A percentile compares a stretch with the other conserved stretches of the same genome.
phyloP scores from a whole-genome alignment of 2,113 vertebrate genomes.

The Ptychochromis oligacanthus region DNA sequence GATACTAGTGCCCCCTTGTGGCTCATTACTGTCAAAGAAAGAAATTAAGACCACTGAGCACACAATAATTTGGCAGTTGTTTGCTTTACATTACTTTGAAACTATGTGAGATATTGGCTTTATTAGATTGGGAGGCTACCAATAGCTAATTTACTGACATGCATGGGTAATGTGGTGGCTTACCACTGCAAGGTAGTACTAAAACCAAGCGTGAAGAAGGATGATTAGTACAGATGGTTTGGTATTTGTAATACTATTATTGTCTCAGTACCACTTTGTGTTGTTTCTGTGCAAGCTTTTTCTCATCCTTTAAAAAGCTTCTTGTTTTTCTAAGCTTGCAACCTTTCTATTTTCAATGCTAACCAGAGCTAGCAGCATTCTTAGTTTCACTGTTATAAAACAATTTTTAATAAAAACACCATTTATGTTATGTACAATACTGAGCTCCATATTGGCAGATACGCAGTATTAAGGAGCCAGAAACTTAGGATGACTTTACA shows the following conservation, averaged over 20 bases:
- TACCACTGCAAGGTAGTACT: slow-evolving; percentile 3
- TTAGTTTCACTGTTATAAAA: not conserved
- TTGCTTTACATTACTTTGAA: not conserved
- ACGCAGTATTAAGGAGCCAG: not conserved
- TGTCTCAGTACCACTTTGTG: slow-evolving; percentile 13
- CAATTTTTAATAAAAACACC: not conserved
- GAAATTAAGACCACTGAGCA: not conserved
- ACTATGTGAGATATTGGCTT: not conserved
- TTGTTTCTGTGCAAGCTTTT: not conserved
- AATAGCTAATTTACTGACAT: slow-evolving; percentile 10
- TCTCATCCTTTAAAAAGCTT: not conserved
- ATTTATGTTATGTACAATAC: not conserved
- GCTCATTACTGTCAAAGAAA: not conserved
- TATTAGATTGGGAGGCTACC: slow-evolving; percentile 18
- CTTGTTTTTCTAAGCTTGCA: not conserved
- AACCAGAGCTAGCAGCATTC: not conserved
- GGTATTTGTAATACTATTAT: slow-evolving; percentile 5
- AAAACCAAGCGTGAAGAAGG: slow-evolving; percentile 39
- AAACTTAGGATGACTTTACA: too few species aligned
- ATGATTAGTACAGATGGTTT: slow-evolving; percentile 26
- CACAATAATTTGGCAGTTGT: not conserved
- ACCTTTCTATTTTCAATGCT: not conserved
- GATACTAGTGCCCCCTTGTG: slow-evolving; percentile 14
- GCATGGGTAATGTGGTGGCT: slow-evolving; percentile 24
- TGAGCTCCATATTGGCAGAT: not conserved